A percentile compares a stretch with the other conserved stretches of the same genome.
These are phyloP conservation scores for Pitangus sulphuratus DNA, from an alignment of 2,797 vertebrate genomes.

Conservation along the genomic window DNA sequence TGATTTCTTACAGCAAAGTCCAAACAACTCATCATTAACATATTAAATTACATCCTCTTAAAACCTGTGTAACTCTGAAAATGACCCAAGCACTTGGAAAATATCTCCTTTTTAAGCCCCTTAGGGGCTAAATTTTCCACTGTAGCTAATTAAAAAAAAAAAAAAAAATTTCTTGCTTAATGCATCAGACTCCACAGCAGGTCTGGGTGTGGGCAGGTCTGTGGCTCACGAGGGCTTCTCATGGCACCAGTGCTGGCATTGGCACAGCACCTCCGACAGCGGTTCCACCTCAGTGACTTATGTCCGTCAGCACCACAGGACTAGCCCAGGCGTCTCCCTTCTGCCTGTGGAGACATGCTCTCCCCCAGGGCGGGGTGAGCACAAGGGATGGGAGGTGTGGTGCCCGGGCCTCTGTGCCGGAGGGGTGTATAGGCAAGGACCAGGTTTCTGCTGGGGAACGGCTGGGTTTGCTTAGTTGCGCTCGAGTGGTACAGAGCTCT, in stretches of 20 bases:
- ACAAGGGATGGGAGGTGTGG: not conserved
- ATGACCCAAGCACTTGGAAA: not conserved
- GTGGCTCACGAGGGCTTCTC: not conserved
- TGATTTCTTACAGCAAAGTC: not conserved
- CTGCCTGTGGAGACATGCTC: not conserved
- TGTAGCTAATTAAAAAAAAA: accelerated
- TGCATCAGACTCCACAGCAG: not conserved
- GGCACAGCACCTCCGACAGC: not conserved
- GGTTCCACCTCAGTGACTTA: not conserved
- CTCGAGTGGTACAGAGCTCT: not conserved
- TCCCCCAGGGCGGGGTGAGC: not conserved
- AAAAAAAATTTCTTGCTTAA: not conserved
- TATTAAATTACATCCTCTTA: not conserved
- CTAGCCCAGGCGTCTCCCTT: not conserved
- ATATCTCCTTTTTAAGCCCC: not conserved
- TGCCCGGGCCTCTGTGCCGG: accelerated
- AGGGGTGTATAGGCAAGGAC: not conserved
- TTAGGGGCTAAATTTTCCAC: not conserved
- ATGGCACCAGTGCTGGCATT: accelerated
- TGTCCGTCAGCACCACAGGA: not conserved
- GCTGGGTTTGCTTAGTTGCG: conserved; percentile 38
- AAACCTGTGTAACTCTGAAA: not conserved
- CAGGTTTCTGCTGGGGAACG: not conserved
- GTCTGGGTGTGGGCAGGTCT: not conserved
- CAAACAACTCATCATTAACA: not conserved